Evolutionary conservation across 2,113 vertebrate genomes (phyloP).

Genomic region (Vulpes vulpes): DNA sequence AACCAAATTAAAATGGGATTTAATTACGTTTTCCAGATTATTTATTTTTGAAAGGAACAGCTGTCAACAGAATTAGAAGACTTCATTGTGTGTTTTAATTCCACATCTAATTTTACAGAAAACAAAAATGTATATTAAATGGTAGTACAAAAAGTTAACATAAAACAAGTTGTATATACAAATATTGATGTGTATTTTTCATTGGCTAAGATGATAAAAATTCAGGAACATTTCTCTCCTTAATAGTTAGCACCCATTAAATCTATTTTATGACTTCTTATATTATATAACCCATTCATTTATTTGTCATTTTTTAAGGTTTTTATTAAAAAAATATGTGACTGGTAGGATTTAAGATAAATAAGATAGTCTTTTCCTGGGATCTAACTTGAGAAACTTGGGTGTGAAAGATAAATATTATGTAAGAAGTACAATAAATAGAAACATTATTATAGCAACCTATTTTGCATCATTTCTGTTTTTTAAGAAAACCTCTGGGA

Average conservation of each 20-base stretch:
- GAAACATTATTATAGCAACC: not conserved
- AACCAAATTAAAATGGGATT: conserved; percentile 25
- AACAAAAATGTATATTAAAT: conserved; percentile 14
- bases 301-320: conserved; percentile 6
- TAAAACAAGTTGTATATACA: not conserved
- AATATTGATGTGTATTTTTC: conserved; percentile 25
- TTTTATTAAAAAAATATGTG: not conserved
- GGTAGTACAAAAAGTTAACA: not conserved
- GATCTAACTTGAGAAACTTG: not conserved
- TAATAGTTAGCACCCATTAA: conserved; percentile 26
- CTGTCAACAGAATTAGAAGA: conserved; percentile 6
- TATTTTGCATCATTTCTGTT: not conserved
- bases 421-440: not conserved
- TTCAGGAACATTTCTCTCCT: conserved; percentile 14
- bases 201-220: conserved; percentile 27
- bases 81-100: conserved; percentile 52
- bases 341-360: not conserved
- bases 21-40: not conserved
- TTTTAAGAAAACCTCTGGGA: not conserved
- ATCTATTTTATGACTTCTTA: conserved; percentile 17
- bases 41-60: conserved; percentile 50
- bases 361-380: not conserved
- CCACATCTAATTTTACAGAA: conserved; percentile 29
- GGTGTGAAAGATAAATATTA: not conserved
- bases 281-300: conserved; percentile 17